phyloP scores from a whole-genome alignment of 1,140 invertebrate species.

The Ceratina japonica region DNA sequence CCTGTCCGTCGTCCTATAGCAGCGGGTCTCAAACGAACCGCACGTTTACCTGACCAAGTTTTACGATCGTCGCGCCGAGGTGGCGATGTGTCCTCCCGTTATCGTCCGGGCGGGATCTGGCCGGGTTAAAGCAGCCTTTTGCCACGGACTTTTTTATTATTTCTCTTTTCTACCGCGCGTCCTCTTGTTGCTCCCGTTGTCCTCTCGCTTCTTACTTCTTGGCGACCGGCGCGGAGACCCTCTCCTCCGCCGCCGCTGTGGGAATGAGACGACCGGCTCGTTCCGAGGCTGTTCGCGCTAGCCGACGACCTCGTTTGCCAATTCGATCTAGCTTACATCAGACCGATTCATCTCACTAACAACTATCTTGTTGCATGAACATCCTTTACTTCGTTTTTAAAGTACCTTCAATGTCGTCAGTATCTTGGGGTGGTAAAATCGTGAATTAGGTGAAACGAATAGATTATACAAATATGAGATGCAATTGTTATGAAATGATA shows the following conservation, averaged over 20 bases:
- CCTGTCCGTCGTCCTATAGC: conserved; percentile 64
- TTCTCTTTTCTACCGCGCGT: conserved; percentile 51
- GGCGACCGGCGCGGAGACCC: neutral
- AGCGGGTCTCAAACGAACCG: conserved; percentile 75
- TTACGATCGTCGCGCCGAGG: conserved; percentile 79
- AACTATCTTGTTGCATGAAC: too few relatives aligned
- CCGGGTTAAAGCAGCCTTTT: conserved; percentile 60
- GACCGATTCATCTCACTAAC: neutral
- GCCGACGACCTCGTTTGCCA: conserved; percentile 44
- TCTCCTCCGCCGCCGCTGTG: conserved; percentile 14
- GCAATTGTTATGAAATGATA: too few relatives aligned
- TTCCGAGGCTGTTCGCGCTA: neutral
- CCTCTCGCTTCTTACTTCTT: conserved; percentile 42
- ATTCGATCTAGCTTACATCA: conserved; percentile 8
- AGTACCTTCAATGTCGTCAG: neutral
- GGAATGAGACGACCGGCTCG: conserved; percentile 16
- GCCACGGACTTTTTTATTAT: conserved; percentile 60
- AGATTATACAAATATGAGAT: too few relatives aligned
- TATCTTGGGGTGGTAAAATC: neutral
- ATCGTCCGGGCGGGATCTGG: conserved; percentile 76
- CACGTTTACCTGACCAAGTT: conserved; percentile 77
- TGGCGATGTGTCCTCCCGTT: conserved; percentile 79
- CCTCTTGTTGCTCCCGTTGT: conserved; percentile 47
- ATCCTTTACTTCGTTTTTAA: too few relatives aligned
- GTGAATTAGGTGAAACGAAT: too few relatives aligned